Percentiles rank a stretch among this genome's conserved stretches.
phyloP scores from a whole-genome alignment of 2,888 invertebrate species.

The Harpalus rufipes region DNA sequence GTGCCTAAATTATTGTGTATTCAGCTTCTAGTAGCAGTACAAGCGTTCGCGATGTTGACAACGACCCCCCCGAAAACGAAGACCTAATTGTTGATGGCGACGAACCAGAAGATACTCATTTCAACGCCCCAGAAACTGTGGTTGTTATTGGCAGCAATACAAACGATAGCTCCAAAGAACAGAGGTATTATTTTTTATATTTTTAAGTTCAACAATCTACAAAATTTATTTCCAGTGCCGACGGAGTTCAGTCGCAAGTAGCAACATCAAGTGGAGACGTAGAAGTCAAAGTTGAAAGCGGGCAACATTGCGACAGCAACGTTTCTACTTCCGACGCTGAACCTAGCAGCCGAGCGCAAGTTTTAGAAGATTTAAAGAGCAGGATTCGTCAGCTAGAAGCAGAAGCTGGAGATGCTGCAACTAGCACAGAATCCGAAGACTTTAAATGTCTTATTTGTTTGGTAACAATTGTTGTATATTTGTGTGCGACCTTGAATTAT shows the following conservation, averaged over 20 bases:
- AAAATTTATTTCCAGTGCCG: conserved; percentile 67
- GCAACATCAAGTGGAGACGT: conserved; percentile 76
- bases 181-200: conserved; percentile 39
- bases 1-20: conserved; percentile 8
- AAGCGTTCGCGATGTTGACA: conserved; percentile 73
- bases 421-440: conserved; percentile 77
- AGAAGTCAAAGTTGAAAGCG: conserved; percentile 75
- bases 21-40: conserved; percentile 74
- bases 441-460: conserved; percentile 88
- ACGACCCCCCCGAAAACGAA: conserved; percentile 73
- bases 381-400: conserved; percentile 80
- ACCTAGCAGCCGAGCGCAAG: conserved; percentile 76
- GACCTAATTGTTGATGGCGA: conserved; percentile 77
- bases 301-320: conserved; percentile 77
- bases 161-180: conserved; percentile 59
- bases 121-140: conserved; percentile 74
- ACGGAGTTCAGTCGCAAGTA: conserved; percentile 74
- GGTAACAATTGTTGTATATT: conserved; percentile 76
- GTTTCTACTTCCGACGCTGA: conserved; percentile 78
- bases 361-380: conserved; percentile 80
- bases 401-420: conserved; percentile 74
- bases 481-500: too few relatives aligned
- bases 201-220: not conserved
- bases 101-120: conserved; percentile 76
- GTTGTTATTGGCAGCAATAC: conserved; percentile 41